Evolutionary conservation across 2,113 vertebrate species (phyloP).

Genomic region (Oxygymnocypris stewartii): DNA sequence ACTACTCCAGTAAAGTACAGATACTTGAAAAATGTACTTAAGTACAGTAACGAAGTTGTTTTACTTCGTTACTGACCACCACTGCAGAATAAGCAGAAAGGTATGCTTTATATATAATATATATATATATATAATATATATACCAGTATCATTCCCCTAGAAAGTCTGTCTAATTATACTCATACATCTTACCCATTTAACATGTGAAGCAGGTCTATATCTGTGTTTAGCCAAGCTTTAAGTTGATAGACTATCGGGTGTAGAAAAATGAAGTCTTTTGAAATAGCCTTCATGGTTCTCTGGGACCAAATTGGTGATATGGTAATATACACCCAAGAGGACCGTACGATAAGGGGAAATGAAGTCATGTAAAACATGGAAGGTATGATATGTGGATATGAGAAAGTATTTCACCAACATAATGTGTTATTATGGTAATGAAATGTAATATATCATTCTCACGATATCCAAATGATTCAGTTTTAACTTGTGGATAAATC

Average conservation of each 20-base stretch:
- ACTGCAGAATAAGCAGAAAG: too few species aligned
- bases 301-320: conserved; percentile 29
- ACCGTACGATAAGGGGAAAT: conserved; percentile 45
- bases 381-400: conserved; percentile 35
- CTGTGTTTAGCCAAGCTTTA: not conserved
- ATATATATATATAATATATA: not conserved
- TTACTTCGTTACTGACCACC: too few species aligned
- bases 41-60: too few species aligned
- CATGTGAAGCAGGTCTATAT: not conserved
- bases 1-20: too few species aligned
- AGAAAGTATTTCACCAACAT: conserved; percentile 39
- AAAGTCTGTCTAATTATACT: not conserved
- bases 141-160: not conserved
- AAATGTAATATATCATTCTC: conserved; percentile 41
- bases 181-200: conserved; percentile 10
- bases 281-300: conserved; percentile 33
- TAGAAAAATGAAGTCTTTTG: conserved; percentile 34
- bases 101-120: too few species aligned
- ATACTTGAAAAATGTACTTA: too few species aligned
- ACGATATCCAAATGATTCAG: conserved; percentile 47
- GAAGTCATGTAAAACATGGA: conserved; percentile 39
- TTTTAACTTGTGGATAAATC: conserved; percentile 44
- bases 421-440: conserved; percentile 59
- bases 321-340: conserved; percentile 42
- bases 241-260: not conserved